Evolutionary conservation across 2,888 invertebrate species (phyloP), one percentile per base, ranked within the genome.

Genomic region (Apodemia zela): DNA sequence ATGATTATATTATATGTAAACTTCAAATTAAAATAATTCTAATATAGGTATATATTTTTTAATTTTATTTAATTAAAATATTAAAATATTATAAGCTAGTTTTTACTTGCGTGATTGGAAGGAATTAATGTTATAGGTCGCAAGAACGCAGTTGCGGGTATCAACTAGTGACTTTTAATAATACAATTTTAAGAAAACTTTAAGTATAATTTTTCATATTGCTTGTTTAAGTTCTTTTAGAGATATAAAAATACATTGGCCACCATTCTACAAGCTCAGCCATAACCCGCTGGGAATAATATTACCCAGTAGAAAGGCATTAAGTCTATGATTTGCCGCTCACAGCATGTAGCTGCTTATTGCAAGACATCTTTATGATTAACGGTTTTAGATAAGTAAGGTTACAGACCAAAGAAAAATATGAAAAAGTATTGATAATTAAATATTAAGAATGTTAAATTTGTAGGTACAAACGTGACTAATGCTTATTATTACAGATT

Each of bases 341-440:
- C 69, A 47, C 69, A 67, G 69, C 68, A 62, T 69, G 68, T 60
- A 68, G 65, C 66, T 67, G 65, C 51, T 67, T 69, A 69, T 69
- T 69, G 67, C 66, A 63, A 68, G 65, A 66, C 66, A 67, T 69
- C 15, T 68, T 69, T 69, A 69, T 68, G 67, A 68, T 68, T 65
- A 68, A 68, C 65, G 62, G 60, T 60, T 64, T 61, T 63, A 54
- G 60, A 47, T 42, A 38, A 62, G 57, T 59, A 58, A 65, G 61
- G 61, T 49, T 61, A 61, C 57, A 65, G 6, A n/a, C 7, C 13
- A n/a, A n/a, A 5, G n/a, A 3, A 45, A 5, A 13, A 1, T 2
- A 45, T 45, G 45, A 3, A 45, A n/a, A 45, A n/a, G 7, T 8
- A 15, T 45, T 15, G 3, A 1, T 15, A 45, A 11, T 45, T 15